Evolutionary conservation across 2,797 vertebrate genomes (phyloP).

Genomic region (Dendrocincla tyrannina): DNA sequence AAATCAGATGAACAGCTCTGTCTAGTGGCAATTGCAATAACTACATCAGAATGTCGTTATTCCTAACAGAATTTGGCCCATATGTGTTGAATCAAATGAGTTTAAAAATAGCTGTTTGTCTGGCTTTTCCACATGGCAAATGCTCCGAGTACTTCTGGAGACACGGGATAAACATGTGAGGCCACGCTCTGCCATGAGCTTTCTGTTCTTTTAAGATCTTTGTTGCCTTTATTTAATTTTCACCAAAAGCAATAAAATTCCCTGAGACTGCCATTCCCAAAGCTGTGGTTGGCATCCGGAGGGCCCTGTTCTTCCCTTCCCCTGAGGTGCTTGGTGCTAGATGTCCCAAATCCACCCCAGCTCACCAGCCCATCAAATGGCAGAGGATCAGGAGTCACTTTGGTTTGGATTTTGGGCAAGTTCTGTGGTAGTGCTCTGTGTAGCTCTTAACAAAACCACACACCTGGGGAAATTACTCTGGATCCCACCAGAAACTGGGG

Average conservation of each 20-base stretch:
- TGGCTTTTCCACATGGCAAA: not conserved
- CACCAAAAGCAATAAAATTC: not conserved
- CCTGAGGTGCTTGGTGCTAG: not conserved
- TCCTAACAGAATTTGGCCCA: not conserved
- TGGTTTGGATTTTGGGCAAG: not conserved
- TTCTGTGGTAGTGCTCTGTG: not conserved
- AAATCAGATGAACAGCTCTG: conserved; percentile 74
- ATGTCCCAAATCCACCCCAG: not conserved
- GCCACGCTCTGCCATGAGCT: not conserved
- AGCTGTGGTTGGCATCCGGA: not conserved
- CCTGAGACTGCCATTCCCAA: not conserved
- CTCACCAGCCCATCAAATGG: not conserved
- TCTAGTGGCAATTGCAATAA: conserved; percentile 73
- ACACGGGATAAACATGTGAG: not conserved
- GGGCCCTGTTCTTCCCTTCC: not conserved
- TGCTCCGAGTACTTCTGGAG: not conserved
- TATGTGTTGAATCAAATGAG: conserved; percentile 24
- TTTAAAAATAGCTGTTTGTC: conserved; percentile 35
- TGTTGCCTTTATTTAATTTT: not conserved
- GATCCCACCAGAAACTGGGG: not conserved
- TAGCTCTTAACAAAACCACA: not conserved
- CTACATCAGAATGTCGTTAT: conserved; percentile 39
- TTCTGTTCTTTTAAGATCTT: not conserved
- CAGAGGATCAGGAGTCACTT: not conserved
- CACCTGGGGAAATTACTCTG: not conserved